A percentile compares a stretch with the other conserved stretches of the same genome.
Evolutionary conservation across 2,888 invertebrate species (phyloP).

Genomic region (Baronia brevicornis): DNA sequence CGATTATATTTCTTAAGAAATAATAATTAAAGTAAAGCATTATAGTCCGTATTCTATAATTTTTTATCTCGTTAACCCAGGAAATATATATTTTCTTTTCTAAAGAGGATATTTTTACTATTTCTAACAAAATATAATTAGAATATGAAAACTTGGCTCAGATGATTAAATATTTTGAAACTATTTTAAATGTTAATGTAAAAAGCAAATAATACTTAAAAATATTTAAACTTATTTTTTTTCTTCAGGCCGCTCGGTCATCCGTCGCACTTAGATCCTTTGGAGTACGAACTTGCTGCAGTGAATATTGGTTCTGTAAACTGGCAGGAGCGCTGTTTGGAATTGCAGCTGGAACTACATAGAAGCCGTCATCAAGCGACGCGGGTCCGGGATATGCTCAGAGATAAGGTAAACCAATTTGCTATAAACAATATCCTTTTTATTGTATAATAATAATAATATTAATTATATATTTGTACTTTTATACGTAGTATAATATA

Average conservation of each 20-base stretch:
- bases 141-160: too few species aligned
- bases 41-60: too few species aligned
- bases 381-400: conserved; percentile 89
- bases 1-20: too few species aligned
- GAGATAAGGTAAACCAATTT: conserved; percentile 90
- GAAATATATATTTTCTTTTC: too few species aligned
- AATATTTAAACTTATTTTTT: neutral
- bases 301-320: conserved; percentile 76
- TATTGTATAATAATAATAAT: too few species aligned
- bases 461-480: too few species aligned
- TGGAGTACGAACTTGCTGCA: conserved; percentile 57
- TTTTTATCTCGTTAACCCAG: too few species aligned
- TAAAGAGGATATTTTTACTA: too few species aligned
- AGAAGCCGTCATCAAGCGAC: conserved; percentile 91
- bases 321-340: conserved; percentile 92
- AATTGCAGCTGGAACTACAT: conserved; percentile 89
- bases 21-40: too few species aligned
- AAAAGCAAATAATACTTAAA: neutral
- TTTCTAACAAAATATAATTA: too few species aligned
- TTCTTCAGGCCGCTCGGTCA: conserved; percentile 54
- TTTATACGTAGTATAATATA: too few species aligned
- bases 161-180: conserved; percentile 2
- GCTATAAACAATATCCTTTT: neutral
- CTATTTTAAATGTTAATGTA: conserved; percentile 3
- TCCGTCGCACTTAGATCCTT: conserved; percentile 55